phyloP scores from a whole-genome alignment of 1,140 invertebrate species.

The Diabrotica undecimpunctata region DNA sequence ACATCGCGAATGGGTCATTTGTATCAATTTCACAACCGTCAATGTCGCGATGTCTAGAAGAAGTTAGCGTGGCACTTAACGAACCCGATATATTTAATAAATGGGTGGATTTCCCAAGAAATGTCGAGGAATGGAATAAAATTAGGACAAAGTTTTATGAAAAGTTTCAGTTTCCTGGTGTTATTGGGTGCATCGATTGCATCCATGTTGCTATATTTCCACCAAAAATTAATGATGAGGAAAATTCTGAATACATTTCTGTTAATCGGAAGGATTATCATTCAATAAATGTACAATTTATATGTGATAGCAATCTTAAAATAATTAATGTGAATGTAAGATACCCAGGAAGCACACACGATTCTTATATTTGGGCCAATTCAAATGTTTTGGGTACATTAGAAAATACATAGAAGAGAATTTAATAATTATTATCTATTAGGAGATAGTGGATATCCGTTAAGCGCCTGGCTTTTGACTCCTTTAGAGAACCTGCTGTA shows the following conservation, averaged over 20 bases:
- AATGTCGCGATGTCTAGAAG: no score
- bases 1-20: no score
- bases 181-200: slow-evolving; percentile 17
- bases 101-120: neutral
- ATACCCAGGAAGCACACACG: slow-evolving; percentile 8
- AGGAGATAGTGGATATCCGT: no score
- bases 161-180: slow-evolving; percentile 17
- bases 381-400: no score
- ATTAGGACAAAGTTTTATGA: slow-evolving; percentile 7
- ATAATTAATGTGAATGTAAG: slow-evolving; percentile 7
- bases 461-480: no score
- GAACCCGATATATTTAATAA: neutral
- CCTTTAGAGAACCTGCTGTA: no score
- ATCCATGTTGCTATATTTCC: neutral
- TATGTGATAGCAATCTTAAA: slow-evolving; percentile 5
- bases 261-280: neutral
- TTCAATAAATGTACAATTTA: neutral
- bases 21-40: no score
- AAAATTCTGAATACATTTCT: slow-evolving; percentile 6
- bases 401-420: no score
- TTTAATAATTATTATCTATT: no score
- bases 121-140: neutral
- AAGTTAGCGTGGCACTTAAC: neutral
- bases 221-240: slow-evolving; percentile 10
- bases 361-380: neutral